A percentile compares a stretch with the other conserved stretches of the same genome.
These are phyloP conservation scores for Oryzias curvinotus DNA, from an alignment of 2,113 vertebrate species.

Conservation along the genomic window DNA sequence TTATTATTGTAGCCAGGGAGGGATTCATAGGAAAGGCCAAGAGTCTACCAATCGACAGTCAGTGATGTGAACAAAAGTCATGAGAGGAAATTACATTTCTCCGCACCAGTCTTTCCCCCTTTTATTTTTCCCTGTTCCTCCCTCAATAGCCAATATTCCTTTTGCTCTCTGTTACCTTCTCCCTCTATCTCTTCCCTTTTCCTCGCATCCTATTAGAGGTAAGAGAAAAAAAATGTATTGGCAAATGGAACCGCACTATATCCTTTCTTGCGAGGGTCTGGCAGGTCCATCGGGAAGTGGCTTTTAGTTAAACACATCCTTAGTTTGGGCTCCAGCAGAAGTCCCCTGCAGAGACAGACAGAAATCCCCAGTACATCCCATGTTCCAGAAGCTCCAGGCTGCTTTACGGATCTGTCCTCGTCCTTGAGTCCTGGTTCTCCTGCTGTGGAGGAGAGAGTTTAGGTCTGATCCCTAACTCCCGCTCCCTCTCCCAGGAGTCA, in stretches of 20 bases:
- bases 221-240: constrained; percentile 43
- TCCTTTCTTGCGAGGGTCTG: constrained; percentile 41
- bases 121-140: constrained; percentile 43
- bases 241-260: constrained; percentile 38
- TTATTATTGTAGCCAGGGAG: constrained; percentile 48
- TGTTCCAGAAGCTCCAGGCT: constrained; percentile 59
- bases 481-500: constrained; percentile 69
- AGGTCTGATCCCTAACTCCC: constrained; percentile 61
- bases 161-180: constrained; percentile 45
- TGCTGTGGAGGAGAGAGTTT: constrained; percentile 64
- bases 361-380: constrained; percentile 35
- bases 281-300: constrained; percentile 57
- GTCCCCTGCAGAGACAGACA: constrained; percentile 39
- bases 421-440: constrained; percentile 61
- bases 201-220: constrained; percentile 56
- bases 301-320: constrained; percentile 63
- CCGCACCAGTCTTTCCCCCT: constrained; percentile 40
- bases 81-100: constrained; percentile 54
- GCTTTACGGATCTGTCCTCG: constrained; percentile 49
- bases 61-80: constrained; percentile 61
- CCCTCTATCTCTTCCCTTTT: constrained; percentile 47
- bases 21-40: constrained; percentile 54
- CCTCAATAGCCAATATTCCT: constrained; percentile 49
- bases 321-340: constrained; percentile 59
- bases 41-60: constrained; percentile 50